phyloP scores from a whole-genome alignment of 2,113 vertebrate species.

The Coryphaenoides rupestris region DNA sequence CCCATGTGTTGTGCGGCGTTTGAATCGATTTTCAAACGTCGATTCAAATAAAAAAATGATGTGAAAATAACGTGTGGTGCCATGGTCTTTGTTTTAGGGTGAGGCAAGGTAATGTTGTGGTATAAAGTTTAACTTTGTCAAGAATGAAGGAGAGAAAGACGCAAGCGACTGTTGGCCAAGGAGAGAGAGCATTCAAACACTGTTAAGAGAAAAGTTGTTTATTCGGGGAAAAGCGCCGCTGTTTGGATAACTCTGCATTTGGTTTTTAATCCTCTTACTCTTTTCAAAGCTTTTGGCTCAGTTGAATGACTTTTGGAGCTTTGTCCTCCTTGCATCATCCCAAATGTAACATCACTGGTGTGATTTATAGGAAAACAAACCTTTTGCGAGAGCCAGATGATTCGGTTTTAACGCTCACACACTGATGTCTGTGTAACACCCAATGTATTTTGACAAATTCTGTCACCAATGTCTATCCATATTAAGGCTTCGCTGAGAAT shows the following conservation, averaged over 20 bases:
- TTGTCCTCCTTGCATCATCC: conserved; percentile 25
- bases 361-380: conserved; percentile 24
- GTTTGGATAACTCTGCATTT: conserved; percentile 46
- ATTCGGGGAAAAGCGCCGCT: conserved; percentile 33
- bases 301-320: conserved; percentile 51
- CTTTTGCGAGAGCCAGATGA: not conserved
- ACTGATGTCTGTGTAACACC: not conserved
- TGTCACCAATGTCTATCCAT: not conserved
- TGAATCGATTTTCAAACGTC: too few species aligned
- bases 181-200: conserved; percentile 42
- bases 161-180: conserved; percentile 5
- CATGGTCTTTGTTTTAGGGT: too few species aligned
- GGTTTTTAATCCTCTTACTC: conserved; percentile 57
- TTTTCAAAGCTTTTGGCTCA: conserved; percentile 39
- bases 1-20: too few species aligned
- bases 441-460: not conserved
- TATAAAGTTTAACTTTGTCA: conserved; percentile 12
- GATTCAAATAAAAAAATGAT: too few species aligned
- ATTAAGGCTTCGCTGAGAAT: not conserved
- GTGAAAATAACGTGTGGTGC: too few species aligned
- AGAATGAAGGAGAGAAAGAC: conserved; percentile 7
- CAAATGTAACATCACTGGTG: conserved; percentile 23
- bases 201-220: conserved; percentile 27
- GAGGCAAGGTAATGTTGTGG: too few species aligned
- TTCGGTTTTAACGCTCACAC: not conserved